phyloP scores from a whole-genome alignment of 2,113 vertebrate genomes.

The Phylloscopus trochilus region DNA sequence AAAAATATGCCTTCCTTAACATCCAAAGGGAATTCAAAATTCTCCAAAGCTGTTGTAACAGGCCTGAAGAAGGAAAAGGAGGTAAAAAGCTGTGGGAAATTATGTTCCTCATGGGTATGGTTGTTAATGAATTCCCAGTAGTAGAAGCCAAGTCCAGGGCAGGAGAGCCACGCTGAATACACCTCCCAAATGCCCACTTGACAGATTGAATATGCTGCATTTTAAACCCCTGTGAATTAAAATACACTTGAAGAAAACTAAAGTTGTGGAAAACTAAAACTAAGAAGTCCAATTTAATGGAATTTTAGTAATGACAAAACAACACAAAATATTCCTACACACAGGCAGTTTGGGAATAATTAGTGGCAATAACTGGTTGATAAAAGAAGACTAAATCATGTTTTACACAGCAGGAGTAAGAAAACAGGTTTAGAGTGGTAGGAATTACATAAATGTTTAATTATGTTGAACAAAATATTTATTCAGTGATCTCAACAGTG shows the following conservation, averaged over 20 bases:
- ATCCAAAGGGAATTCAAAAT: background rate
- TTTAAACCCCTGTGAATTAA: background rate
- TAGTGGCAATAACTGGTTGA: conserved; percentile 25
- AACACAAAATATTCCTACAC: background rate
- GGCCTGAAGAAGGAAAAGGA: background rate
- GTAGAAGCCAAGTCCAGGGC: background rate
- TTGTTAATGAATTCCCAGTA: background rate
- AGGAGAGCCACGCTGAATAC: too few species aligned
- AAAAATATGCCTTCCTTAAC: background rate
- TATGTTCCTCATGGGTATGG: background rate
- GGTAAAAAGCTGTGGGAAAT: background rate
- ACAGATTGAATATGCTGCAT: background rate
- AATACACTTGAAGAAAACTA: background rate
- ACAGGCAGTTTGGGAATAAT: background rate
- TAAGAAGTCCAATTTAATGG: background rate
- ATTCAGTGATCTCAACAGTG: background rate
- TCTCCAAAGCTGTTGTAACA: background rate
- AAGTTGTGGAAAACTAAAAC: background rate
- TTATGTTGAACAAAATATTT: conserved; percentile 52
- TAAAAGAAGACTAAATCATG: conserved; percentile 2
- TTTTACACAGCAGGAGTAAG: conserved; percentile 46
- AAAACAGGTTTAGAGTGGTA: conserved; percentile 38
- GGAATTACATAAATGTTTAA: conserved; percentile 61
- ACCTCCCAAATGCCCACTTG: too few species aligned
- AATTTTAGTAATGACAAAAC: background rate